A percentile compares a stretch with the other conserved stretches of the same genome.
Evolutionary conservation across 2,797 vertebrate genomes (phyloP).

Genomic region (Bovichtus variegatus): DNA sequence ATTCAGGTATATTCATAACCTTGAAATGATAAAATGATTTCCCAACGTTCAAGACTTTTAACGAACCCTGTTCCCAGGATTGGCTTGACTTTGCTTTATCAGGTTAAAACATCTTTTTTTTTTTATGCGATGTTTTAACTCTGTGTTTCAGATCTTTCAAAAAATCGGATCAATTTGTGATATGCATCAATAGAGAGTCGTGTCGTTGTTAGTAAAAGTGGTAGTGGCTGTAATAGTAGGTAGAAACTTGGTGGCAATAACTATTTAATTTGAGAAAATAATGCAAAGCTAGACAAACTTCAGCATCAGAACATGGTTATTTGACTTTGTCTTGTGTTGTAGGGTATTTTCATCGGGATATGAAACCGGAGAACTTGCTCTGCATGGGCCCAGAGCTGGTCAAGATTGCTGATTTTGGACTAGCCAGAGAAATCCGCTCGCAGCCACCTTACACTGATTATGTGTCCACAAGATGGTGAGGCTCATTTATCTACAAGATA

Average conservation of each 20-base stretch:
- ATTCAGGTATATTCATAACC: too few relatives aligned
- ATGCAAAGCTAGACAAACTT: background rate
- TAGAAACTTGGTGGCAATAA: background rate
- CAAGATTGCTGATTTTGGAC: constrained; percentile 95
- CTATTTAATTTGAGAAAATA: background rate
- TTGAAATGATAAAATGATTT: too few relatives aligned
- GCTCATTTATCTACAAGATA: constrained; percentile 12
- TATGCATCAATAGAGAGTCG: background rate
- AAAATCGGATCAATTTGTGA: background rate
- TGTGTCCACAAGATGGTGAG: constrained; percentile 95
- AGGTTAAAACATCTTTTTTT: constrained; percentile 21
- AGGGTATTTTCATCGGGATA: constrained; percentile 96
- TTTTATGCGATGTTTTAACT: constrained; percentile 16
- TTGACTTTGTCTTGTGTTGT: background rate
- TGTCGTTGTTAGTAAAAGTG: background rate
- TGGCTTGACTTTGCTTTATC: constrained; percentile 16
- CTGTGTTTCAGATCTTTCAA: background rate
- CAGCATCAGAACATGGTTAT: background rate
- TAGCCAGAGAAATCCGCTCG: constrained; percentile 93
- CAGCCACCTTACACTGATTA: constrained; percentile 96
- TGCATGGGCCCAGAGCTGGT: constrained; percentile 94
- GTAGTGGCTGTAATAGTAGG: background rate
- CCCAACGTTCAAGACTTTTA: too few relatives aligned
- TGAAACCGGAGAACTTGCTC: constrained; percentile 96
- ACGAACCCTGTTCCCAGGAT: background rate